Percentiles rank a stretch among this genome's conserved stretches.
Evolutionary conservation across 2,113 vertebrate genomes (phyloP).

Genomic region (Phoxinus phoxinus): DNA sequence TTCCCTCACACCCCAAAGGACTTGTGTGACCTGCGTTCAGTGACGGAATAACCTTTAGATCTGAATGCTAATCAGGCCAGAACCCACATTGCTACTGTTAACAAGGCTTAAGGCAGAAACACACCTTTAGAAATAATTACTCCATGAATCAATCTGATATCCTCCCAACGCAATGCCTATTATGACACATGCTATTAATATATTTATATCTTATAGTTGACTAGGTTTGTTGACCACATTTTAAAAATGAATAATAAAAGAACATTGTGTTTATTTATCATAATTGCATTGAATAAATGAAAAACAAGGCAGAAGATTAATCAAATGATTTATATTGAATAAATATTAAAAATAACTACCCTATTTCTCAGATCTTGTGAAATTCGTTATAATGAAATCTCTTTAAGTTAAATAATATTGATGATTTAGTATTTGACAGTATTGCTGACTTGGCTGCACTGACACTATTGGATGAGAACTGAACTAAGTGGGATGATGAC

Average conservation of each 20-base stretch:
- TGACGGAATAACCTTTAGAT: slow-evolving; percentile 37
- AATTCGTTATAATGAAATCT: too few relatives aligned
- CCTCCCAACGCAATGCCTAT: background rate
- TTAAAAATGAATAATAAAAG: too few relatives aligned
- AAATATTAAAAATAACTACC: background rate
- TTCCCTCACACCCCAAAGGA: background rate
- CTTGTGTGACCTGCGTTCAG: background rate
- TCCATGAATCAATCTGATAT: slow-evolving; percentile 17
- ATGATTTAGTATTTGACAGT: too few relatives aligned
- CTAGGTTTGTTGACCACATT: background rate
- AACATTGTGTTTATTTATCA: too few relatives aligned
- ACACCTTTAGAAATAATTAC: slow-evolving; percentile 32
- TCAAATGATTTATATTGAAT: background rate
- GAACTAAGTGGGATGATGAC: too few relatives aligned
- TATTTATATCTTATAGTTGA: background rate
- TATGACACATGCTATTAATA: background rate
- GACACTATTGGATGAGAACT: too few relatives aligned
- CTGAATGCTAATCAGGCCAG: slow-evolving; percentile 34
- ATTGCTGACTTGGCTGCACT: too few relatives aligned
- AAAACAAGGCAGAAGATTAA: background rate
- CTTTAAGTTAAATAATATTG: too few relatives aligned
- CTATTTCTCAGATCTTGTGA: too few relatives aligned
- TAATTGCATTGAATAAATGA: too few relatives aligned
- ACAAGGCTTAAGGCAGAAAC: slow-evolving; percentile 12
- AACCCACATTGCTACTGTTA: slow-evolving; percentile 12